phyloP scores from a whole-genome alignment of 2,113 vertebrate genomes.

The Campylomormyrus numenius region DNA sequence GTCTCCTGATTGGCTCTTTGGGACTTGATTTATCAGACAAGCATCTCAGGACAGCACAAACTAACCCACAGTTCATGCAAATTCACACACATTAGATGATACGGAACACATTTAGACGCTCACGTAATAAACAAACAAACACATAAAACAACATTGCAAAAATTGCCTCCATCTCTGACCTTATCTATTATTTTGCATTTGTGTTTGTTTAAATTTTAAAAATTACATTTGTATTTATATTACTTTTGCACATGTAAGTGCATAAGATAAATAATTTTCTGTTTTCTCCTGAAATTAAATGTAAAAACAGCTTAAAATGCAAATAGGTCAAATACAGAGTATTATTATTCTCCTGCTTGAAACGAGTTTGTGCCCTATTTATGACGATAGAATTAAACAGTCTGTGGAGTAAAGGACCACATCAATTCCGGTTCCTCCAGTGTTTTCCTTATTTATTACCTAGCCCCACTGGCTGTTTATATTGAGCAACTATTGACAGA shows the following conservation, averaged over 20 bases:
- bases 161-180: background rate
- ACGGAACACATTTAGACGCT: background rate
- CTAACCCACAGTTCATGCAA: background rate
- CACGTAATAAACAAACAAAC: background rate
- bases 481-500: background rate
- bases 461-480: background rate
- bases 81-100: background rate
- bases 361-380: background rate
- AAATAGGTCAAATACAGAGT: background rate
- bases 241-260: background rate
- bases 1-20: background rate
- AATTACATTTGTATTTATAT: background rate
- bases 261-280: background rate
- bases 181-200: background rate
- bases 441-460: background rate
- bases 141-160: background rate
- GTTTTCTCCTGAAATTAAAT: background rate
- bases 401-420: background rate
- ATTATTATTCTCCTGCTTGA: background rate
- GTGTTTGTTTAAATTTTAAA: background rate
- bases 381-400: background rate
- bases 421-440: background rate
- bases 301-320: background rate
- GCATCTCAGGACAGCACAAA: background rate
- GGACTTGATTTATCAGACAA: background rate